Evolutionary conservation across 2,888 invertebrate species (phyloP).

Genomic region (Polia nebulosa): DNA sequence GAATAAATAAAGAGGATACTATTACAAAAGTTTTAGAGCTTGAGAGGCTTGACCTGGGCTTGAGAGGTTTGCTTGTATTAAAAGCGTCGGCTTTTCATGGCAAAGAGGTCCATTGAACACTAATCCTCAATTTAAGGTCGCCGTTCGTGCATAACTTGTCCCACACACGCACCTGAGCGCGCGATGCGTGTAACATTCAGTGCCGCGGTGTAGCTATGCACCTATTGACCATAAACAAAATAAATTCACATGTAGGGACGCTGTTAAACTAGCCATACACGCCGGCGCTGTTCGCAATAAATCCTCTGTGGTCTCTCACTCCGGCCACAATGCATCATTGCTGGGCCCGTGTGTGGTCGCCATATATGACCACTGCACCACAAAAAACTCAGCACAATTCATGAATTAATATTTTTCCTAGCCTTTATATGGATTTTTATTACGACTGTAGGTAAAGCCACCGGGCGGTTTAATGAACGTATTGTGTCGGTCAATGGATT

Average conservation of each 20-base stretch:
- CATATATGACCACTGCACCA: conserved; percentile 69
- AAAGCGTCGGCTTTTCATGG: not conserved
- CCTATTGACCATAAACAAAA: conserved; percentile 80
- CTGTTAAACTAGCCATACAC: conserved; percentile 75
- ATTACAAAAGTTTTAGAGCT: not conserved
- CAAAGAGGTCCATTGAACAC: not conserved
- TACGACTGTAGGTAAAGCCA: conserved; percentile 45
- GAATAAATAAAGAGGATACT: not conserved
- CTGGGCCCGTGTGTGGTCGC: conserved; percentile 75
- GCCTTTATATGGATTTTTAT: conserved; percentile 69
- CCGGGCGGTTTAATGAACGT: conserved; percentile 56
- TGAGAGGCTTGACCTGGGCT: not conserved
- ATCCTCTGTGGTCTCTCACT: conserved; percentile 73
- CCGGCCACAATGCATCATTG: conserved; percentile 74
- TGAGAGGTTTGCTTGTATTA: not conserved
- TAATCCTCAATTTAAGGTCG: not conserved
- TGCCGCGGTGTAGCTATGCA: conserved; percentile 60
- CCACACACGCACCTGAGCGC: conserved; percentile 50
- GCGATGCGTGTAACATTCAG: conserved; percentile 64
- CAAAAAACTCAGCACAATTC: conserved; percentile 67
- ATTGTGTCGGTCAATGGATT: conserved; percentile 63
- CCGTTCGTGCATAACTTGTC: conserved; percentile 27
- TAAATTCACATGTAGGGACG: conserved; percentile 75
- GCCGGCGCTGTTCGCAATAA: conserved; percentile 72
- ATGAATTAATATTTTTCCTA: conserved; percentile 69